Base-by-base conservation (phyloP, 2,797 vertebrate species). In the Microctenopoma stevenorrisi region DNA sequence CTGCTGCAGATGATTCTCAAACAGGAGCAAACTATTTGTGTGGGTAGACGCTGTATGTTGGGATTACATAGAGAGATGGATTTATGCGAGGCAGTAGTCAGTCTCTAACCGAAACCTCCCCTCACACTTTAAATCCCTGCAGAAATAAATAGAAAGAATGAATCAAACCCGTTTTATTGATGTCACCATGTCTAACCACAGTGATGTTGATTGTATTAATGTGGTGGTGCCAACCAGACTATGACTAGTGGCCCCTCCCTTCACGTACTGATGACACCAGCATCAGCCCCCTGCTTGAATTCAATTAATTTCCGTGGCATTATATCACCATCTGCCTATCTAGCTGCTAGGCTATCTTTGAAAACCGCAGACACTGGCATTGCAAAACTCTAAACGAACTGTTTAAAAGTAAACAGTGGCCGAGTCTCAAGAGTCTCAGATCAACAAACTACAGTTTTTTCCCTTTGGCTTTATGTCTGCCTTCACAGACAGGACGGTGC, bases 401-500 rank as follows among this genome's bases (percentile, higher is more conserved):
- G 78, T 30, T 30, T 30, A 74, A 80, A 84, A 69, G 85, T 87
- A 89, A 90, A 90, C 91, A 83, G 72, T 79, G 68, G 85, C 47
- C 49, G 72, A 37, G 71, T 79, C 74, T 67, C 55, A 53, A 22
- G 2, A 22, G 65, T 84, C 82, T 84, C 82, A 81, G 72, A 86
- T 85, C 88, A 91, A 89, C 88, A 91, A 89, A 88, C 86, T 67
- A 15, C 22, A 70, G 51, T 49, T 47, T 60, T 54, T 64, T 35
- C 12, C 82, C 57, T 6, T 0, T 65, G 83, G 83, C 58, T 68
- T 84, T 43, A 82, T 72, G 85, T 74, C 83, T 64, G 49, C 79
- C 72, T 85, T 78, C 73, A 71, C 85, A 91, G 90, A 91, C 91
- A 89, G 69, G 3, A 72, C 60, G 88, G 90, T 90, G 90, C 89